Evolutionary conservation across 1,140 invertebrate species (phyloP), one percentile per base, ranked within the genome.

Genomic region (Carcinoscorpius rotundicauda): DNA sequence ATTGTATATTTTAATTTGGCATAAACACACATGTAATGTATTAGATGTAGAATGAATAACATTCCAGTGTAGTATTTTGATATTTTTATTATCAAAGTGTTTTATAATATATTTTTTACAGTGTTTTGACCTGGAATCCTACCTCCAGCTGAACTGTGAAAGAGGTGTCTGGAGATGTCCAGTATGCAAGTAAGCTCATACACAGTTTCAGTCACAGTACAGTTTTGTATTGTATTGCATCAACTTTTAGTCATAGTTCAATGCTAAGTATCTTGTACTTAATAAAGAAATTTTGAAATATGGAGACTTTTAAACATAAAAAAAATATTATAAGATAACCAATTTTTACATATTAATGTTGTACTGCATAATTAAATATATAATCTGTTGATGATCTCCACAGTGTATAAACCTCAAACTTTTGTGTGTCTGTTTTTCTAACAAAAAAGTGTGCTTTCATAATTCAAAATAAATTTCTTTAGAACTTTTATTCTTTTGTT

Each of bases 101-200:
- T 29, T 29, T 29, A 29, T 29, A 29, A 29, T 29, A 29, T 29
- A 29, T 29, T 29, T 29, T 29, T 75, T 73, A 48, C 68, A 80
- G 76, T 97, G 93, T 79, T 97, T 97, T 79, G 93, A 97, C 79
- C 83, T 97, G 69, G 92, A 97, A 77, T 93, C 91, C 10, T 97
- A 96, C 81, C 82, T 97, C 71, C 91, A 96, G 79, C 80, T 96
- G 64, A 96, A 97, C 77, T 92, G 91, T 77, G 93, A 97, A 76
- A 80, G 92, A 73, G 91, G 91, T 4, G 85, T 88, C 29, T 97
- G 93, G 93, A 83, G 91, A 76, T 97, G 93, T 85, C 93, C 93
- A 69, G 91, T 96, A 70, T 97, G 93, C 89, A 93, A 90, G 66
- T 68, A 65, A 9, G 66, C 29, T 29, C 29, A 29, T 29, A 29